Evolutionary conservation across 2,797 vertebrate species (phyloP), one percentile per base, ranked within the genome.

Genomic region (Alectoris magna): DNA sequence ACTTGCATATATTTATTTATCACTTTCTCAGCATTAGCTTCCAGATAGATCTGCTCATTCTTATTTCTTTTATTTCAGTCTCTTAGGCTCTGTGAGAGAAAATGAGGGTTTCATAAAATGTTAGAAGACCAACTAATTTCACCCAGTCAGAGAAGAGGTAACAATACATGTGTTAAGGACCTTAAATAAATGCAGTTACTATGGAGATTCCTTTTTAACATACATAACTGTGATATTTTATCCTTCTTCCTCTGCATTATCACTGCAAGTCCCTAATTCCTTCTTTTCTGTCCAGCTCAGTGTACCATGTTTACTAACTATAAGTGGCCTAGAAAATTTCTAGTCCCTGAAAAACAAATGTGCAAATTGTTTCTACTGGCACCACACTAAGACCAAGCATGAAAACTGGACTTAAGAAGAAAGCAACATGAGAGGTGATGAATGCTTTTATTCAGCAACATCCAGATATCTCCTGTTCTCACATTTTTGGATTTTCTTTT

Each of bases 361-460:
- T 78, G 44, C 16, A 83, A 92, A 88, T 80, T 10, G n/a, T 56
- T 92, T 80, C 34, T 80, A 44, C 31, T 83, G 66, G 66, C 48
- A 89, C 5, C 11, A 85, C 53, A 74, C 16, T 69, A 94, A 85
- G 29, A 55, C 51, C 46, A 91, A 85, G 59, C 24, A 87, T 4
- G 8, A 49, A 44, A 91, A 83, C 18, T 26, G 34, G 91, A 68
- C 11, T 85, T 68, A 68, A 67, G 62, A 85, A 66, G 51, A 63
- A 41, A 85, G 22, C 53, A 51, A 46, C 0, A 0, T 64, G 55
- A 87, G 84, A 78, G 23, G 6, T 87, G 63, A 90, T 68, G 14
- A 83, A 93, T 69, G 71, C 11, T 72, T 88, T 43, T 84, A 48
- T 71, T 92, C 82, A 91, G 39, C 92, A 92, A 69, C 29, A 79